Base-by-base conservation (phyloP, 2,797 vertebrate species). In the Stomatorhinus walkeri region DNA sequence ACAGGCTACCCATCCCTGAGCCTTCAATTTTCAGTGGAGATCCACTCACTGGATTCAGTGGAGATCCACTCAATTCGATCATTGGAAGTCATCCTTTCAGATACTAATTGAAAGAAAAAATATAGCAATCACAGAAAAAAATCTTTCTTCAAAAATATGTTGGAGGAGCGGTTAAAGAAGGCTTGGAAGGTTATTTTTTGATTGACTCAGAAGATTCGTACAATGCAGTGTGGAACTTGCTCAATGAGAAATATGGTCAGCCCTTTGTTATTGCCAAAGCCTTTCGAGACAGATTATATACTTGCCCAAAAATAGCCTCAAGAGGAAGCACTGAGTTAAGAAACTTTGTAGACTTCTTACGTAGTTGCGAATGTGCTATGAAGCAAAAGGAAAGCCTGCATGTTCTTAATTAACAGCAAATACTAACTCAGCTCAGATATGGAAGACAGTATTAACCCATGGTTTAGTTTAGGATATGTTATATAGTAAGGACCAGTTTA, bases 41-140 rank as follows among this genome's bases (percentile, higher is more conserved):
- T n/a, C 86, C 54, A 87, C 32, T 87, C 52, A 61, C n/a, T n/a
- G n/a, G n/a, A n/a, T n/a, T n/a, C n/a, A n/a, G n/a, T n/a, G n/a
- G n/a, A n/a, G n/a, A n/a, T n/a, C n/a, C n/a, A n/a, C n/a, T n/a
- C n/a, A 40, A 46, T 61, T 59, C 43, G 79, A 51, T 9, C 36
- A 56, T 46, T 86, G 84, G 46, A 86, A 56, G 51, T 14, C 89
- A 0, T 92, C 88, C 0, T 91, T 93, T 52, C 1, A 92, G 87
- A 91, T 88, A 8, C 19, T 91, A 0, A 92, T 92, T 2, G 87
- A 90, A 6, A 89, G 89, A 76, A 92, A 92, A 14, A 92, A 90
- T 14, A 90, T 92, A 48, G 56, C 48, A 52, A 72, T 88, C 0
- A 89, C 89, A 0, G 89, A 91, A 14, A 92, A 91, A 43, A 91